phyloP scores from a whole-genome alignment of 2,888 invertebrate species.

The Phrixothrix hirtus region DNA sequence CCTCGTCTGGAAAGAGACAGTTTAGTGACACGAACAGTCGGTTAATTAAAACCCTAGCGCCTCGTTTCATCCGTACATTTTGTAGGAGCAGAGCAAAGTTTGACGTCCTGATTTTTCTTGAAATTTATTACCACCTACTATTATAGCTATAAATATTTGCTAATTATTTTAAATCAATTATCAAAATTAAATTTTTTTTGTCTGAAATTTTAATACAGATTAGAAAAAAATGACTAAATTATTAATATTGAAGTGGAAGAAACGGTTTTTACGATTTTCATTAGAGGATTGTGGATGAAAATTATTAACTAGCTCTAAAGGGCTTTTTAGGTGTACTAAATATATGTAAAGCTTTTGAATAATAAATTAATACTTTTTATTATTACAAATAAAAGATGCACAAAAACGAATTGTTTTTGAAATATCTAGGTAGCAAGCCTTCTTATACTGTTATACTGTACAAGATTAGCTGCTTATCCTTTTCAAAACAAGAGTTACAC shows the following conservation, averaged over 20 bases:
- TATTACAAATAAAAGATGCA: no score
- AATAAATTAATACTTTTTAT: no score
- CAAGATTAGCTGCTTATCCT: no score
- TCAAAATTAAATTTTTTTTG: neutral
- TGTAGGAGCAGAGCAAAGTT: slow-evolving; percentile 8
- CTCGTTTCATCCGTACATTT: slow-evolving; percentile 12
- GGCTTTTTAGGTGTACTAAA: no score
- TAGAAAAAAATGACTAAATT: neutral
- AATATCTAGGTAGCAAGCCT: no score
- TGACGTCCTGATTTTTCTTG: slow-evolving; percentile 18
- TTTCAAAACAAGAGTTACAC: no score
- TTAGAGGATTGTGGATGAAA: no score
- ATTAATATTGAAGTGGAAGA: no score
- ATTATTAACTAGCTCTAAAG: no score
- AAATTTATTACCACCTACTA: slow-evolving; percentile 6
- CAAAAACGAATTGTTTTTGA: no score
- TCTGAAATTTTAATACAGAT: neutral
- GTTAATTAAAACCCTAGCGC: slow-evolving; percentile 22
- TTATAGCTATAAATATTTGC: neutral
- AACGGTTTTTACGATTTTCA: neutral
- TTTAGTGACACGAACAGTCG: slow-evolving; percentile 20
- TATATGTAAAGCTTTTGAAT: no score
- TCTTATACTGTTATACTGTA: no score
- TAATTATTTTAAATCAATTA: neutral
- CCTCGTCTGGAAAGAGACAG: slow-evolving; percentile 20